These are phyloP conservation scores for Lycodopsis pacificus DNA, from an alignment of 2,797 vertebrate genomes.

Conservation along the genomic window DNA sequence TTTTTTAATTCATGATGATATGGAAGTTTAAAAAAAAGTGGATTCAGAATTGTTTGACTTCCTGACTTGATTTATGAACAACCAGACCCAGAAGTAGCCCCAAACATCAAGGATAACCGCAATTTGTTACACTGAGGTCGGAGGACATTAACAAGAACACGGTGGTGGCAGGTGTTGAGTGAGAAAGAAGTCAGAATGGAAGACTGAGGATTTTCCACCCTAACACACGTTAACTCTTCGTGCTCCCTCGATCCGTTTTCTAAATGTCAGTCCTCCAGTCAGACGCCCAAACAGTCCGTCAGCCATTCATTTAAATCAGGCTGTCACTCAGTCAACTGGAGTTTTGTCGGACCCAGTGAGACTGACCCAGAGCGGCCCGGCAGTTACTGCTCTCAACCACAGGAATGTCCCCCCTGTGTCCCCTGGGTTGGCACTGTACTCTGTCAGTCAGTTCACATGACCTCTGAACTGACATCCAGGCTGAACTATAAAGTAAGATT, in stretches of 20 bases:
- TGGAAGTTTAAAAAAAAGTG: not conserved
- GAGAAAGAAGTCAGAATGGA: not conserved
- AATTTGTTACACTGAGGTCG: slow-evolving; percentile 14
- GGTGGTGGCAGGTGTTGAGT: slow-evolving; percentile 17
- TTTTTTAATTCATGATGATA: not conserved
- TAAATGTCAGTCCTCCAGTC: slow-evolving; percentile 25
- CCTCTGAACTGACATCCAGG: slow-evolving; percentile 52
- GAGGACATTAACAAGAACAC: slow-evolving; percentile 38
- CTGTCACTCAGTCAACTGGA: slow-evolving; percentile 44
- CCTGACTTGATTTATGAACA: slow-evolving; percentile 15
- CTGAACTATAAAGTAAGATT: slow-evolving; percentile 34
- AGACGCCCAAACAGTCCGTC: slow-evolving; percentile 16
- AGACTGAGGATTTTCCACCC: slow-evolving; percentile 1
- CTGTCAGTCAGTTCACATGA: slow-evolving; percentile 75
- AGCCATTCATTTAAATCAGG: slow-evolving; percentile 38
- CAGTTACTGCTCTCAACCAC: slow-evolving; percentile 53
- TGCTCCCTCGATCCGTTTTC: slow-evolving; percentile 1
- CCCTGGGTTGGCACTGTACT: slow-evolving; percentile 66
- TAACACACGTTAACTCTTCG: slow-evolving; percentile 22
- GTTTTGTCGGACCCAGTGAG: slow-evolving; percentile 51
- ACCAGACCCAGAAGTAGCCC: slow-evolving; percentile 7
- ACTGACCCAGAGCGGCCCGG: slow-evolving; percentile 45
- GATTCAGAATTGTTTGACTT: slow-evolving; percentile 21
- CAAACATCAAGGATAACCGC: slow-evolving; percentile 3
- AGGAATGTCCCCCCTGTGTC: slow-evolving; percentile 73